phyloP scores from a whole-genome alignment of 2,113 vertebrate genomes.

The Pelecanoides urinatrix region DNA sequence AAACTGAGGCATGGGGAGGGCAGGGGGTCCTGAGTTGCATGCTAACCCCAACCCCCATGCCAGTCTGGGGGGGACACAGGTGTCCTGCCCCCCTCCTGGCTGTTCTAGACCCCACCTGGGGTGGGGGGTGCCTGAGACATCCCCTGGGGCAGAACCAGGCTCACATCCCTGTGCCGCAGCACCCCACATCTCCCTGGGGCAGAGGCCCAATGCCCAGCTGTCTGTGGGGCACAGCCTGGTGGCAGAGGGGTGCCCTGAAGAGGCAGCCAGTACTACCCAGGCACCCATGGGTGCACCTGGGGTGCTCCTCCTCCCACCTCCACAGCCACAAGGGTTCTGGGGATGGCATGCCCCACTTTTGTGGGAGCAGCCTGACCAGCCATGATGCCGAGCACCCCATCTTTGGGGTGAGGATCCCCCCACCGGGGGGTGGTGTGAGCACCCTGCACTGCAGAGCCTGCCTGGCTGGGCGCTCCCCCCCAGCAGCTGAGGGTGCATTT shows the following conservation, averaged over 20 bases:
- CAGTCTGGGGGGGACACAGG: neutral
- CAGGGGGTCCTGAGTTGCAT: neutral
- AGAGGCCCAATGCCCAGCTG: neutral
- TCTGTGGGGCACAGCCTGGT: neutral
- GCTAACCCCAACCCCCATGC: neutral
- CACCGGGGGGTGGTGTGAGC: fast-evolving
- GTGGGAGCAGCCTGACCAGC: neutral
- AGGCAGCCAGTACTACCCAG: neutral
- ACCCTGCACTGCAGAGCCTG: neutral
- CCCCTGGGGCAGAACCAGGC: neutral
- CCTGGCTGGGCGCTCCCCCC: neutral
- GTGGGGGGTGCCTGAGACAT: fast-evolving
- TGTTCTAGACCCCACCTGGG: neutral
- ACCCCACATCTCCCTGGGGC: neutral
- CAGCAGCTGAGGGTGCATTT: neutral
- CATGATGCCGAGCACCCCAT: neutral
- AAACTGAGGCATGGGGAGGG: neutral
- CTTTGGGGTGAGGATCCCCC: neutral
- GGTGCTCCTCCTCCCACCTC: neutral
- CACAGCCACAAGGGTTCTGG: neutral
- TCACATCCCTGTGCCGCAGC: fast-evolving
- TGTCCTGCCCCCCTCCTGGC: neutral
- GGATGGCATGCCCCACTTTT: fast-evolving
- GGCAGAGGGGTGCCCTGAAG: neutral
- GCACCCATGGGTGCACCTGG: neutral